Evolutionary conservation across 2,113 vertebrate genomes (phyloP).

Genomic region (Mormyrus lacerda): DNA sequence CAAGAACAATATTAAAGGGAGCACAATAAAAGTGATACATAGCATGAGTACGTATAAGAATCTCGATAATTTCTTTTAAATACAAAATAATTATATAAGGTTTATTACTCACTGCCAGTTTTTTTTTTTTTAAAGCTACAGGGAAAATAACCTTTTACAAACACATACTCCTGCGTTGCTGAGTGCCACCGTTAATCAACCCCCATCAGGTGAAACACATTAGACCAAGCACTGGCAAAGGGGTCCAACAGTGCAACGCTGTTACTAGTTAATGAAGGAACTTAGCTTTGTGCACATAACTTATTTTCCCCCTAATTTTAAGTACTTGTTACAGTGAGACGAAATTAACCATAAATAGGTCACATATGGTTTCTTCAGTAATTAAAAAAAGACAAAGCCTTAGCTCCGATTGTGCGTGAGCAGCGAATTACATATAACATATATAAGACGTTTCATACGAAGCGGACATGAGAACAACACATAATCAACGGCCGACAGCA

Average conservation of each 20-base stretch:
- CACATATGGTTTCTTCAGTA: neutral
- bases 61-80: neutral
- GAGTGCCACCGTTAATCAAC: slow-evolving; percentile 7
- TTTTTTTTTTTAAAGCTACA: neutral
- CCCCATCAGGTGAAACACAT: neutral
- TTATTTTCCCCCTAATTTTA: neutral
- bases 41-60: neutral
- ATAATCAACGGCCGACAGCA: neutral
- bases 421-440: neutral
- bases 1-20: neutral
- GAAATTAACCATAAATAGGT: neutral
- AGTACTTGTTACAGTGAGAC: neutral
- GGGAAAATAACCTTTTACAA: slow-evolving; percentile 1
- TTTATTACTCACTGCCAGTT: neutral
- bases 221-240: neutral
- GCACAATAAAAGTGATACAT: neutral
- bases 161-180: neutral
- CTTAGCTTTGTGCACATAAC: neutral
- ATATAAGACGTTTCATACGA: neutral
- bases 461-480: neutral
- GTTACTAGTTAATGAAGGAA: neutral
- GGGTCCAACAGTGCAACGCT: neutral
- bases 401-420: neutral
- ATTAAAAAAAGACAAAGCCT: neutral
- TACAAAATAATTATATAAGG: neutral